Evolutionary conservation across 2,888 invertebrate species (phyloP), one percentile per base, ranked within the genome.

Genomic region (Podotricha telesiphe): DNA sequence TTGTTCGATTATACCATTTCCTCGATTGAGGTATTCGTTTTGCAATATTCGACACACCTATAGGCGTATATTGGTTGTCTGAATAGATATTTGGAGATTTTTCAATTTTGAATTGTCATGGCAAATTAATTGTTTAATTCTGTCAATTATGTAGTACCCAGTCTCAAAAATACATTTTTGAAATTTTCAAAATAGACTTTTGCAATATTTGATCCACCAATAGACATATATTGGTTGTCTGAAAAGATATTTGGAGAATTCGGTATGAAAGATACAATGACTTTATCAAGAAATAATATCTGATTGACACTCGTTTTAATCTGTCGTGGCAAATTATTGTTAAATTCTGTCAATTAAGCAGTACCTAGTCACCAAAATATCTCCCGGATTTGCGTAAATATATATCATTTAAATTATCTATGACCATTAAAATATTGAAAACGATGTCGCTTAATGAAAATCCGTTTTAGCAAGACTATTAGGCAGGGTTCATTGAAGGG

Each of bases 401-500:
- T 37, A n/a, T 1, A 55, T 55, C 34, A 55, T 55, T 55, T 34
- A 17, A 59, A 59, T 40, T 3, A 42, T 45, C 40, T 22, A 20
- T 59, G 58, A 42, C 58, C 58, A 71, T 71, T 71, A 71, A 71
- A 71, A 67, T 71, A 70, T 70, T 68, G 68, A 73, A 73, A 70
- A 68, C 66, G 65, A 68, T 68, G 70, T 65, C 68, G 64, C 59
- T 67, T 75, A 70, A 76, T 76, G 76, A 76, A 75, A 75, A 73
- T 72, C 70, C 74, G 67, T 73, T 73, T 67, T 70, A 70, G 63
- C 73, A 67, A 73, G 73, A 75, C 74, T 74, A 74, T 77, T 74
- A 76, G 68, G 75, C 67, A 63, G 75, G 74, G 80, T 75, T 79
- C 81, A 83, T 84, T 82, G 80, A 84, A 84, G 87, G 86, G 86